These are phyloP conservation scores for Lymantria monacha DNA, from an alignment of 2,888 invertebrate species.

Conservation along the genomic window DNA sequence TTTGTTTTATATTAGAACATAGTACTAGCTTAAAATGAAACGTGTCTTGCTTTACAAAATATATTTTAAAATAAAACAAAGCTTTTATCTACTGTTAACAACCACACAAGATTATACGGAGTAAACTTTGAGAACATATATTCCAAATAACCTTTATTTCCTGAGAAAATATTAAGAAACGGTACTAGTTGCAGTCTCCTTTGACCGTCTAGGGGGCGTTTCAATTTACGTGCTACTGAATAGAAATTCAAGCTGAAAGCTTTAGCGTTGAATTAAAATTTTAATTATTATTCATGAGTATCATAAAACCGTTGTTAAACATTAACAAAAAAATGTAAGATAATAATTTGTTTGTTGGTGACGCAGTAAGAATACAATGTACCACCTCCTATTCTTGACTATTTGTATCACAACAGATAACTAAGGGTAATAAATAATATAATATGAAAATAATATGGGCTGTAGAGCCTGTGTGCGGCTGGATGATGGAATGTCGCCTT, in stretches of 20 bases:
- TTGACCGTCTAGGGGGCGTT: slow-evolving; percentile 49
- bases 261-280: neutral
- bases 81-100: slow-evolving; percentile 1
- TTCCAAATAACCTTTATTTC: slow-evolving; percentile 52
- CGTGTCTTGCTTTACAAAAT: slow-evolving; percentile 1
- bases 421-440: too few relatives aligned
- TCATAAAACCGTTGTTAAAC: too few relatives aligned
- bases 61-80: slow-evolving; percentile 1
- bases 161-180: slow-evolving; percentile 44
- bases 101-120: slow-evolving; percentile 15
- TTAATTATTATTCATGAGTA: neutral
- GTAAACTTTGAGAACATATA: slow-evolving; percentile 20
- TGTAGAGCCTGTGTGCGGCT: too few relatives aligned
- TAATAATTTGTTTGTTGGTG: too few relatives aligned
- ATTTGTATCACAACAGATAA: too few relatives aligned
- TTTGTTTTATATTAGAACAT: too few relatives aligned
- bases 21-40: neutral
- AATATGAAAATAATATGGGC: too few relatives aligned
- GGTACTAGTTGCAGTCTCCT: slow-evolving; percentile 40
- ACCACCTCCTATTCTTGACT: too few relatives aligned
- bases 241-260: slow-evolving; percentile 9
- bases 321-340: too few relatives aligned
- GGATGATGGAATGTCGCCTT: too few relatives aligned
- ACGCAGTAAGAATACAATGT: too few relatives aligned
- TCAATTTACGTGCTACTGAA: slow-evolving; percentile 43